Evolutionary conservation across 2,888 invertebrate species (phyloP).

Genomic region (Drosophila maculinotata): DNA sequence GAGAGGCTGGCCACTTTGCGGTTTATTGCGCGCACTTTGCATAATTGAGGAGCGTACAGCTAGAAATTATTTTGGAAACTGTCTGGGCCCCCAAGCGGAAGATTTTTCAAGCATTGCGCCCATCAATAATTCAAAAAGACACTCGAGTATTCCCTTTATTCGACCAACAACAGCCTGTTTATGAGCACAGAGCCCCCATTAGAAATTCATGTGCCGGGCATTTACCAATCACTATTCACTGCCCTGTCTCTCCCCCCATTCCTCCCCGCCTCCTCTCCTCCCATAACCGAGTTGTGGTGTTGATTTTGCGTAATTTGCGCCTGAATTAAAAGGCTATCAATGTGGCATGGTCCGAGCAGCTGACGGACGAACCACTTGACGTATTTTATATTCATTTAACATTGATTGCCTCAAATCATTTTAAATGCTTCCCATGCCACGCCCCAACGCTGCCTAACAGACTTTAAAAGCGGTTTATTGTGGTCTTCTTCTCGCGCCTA

Average conservation of each 20-base stretch:
- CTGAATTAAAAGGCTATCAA: conserved; percentile 76
- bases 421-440: conserved; percentile 35
- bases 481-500: not conserved
- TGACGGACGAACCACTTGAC: conserved; percentile 41
- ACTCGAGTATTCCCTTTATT: conserved; percentile 73
- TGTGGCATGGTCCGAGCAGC: conserved; percentile 34
- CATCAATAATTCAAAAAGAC: conserved; percentile 77
- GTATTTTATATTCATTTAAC: conserved; percentile 75
- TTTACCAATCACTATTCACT: conserved; percentile 60
- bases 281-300: conserved; percentile 51
- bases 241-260: not conserved
- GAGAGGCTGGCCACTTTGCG: conserved; percentile 67
- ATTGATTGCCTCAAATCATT: conserved; percentile 68
- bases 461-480: conserved; percentile 25
- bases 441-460: not conserved
- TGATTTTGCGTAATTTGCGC: conserved; percentile 77
- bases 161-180: conserved; percentile 16
- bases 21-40: conserved; percentile 78
- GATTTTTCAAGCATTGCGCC: conserved; percentile 49
- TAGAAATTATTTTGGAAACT: conserved; percentile 64
- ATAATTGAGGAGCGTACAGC: conserved; percentile 68
- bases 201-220: conserved; percentile 67
- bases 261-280: not conserved
- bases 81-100: conserved; percentile 25
- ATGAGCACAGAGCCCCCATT: conserved; percentile 42